Base-by-base conservation (phyloP, 2,797 vertebrate genomes). In the Coregonus ussuriensis region DNA sequence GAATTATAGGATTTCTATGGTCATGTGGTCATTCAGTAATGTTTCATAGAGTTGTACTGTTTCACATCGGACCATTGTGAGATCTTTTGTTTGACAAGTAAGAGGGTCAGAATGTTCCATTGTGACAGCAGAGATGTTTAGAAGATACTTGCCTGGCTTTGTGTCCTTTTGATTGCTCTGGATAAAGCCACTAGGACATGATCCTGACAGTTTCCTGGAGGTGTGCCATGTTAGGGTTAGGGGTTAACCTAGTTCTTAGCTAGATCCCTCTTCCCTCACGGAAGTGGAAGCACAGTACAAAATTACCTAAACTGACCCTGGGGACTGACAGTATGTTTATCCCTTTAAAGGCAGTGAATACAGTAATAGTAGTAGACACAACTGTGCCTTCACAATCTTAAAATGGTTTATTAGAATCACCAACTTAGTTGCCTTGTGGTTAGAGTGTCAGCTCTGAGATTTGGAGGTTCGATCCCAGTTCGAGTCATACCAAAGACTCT, bases 231-330 rank as follows among this genome's bases (percentile, higher is more conserved):
- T 13, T 47, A 29, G 37, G 21, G 59, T 63, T 63, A 63, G 21
- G 59, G 9, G 47, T 31, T 16, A 81, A 82, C 83, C 76, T 74
- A 66, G 9, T 21, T 74, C 37, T 82, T 84, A 81, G 76, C 65
- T 81, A 77, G 51, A 85, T 83, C 70, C 73, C 41, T 51, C 25
- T 14, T 66, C 31, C n/a, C 52, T 81, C 74, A 59, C 77, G 72
- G 74, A 74, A 51, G 37, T 79, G 74, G 74, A 71, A 52, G 71
- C 72, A 76, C 77, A 84, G 76, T 68, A 83, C 65, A 78, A 77
- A 80, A 69, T 83, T 66, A 86, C 77, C 87, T 81, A 51, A 31
- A 9, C 7, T 82, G 71, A 82, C 79, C 82, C 81, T 74, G 76
- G 82, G 75, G 81, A 80, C 56, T 21, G 74, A 74, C 25, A 13